Conservation (phyloP, 1,140 invertebrate genomes). For the Ridgeia piscesae region DNA sequence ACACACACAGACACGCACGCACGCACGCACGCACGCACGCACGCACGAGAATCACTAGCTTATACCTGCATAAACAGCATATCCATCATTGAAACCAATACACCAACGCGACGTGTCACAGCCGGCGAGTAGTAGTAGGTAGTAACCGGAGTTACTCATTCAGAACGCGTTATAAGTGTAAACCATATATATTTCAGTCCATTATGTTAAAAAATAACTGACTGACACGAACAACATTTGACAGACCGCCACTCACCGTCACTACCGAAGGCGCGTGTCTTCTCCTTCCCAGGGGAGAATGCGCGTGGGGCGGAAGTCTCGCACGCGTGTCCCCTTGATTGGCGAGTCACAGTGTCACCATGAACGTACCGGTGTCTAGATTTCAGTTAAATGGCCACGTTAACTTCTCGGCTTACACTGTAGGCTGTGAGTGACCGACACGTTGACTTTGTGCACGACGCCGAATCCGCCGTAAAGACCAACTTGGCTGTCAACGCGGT, state of each 20-base stretch:
- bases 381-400: neutral
- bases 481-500: neutral
- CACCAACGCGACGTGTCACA: neutral
- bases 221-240: neutral
- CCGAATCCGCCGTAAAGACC: neutral
- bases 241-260: neutral
- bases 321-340: neutral
- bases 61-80: neutral
- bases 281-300: neutral
- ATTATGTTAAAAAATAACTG: neutral
- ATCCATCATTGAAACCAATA: neutral
- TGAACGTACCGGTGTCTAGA: neutral
- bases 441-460: neutral
- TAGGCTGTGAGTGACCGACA: neutral
- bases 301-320: neutral
- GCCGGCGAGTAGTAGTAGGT: neutral
- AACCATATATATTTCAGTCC: neutral
- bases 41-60: neutral
- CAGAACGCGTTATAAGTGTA: neutral
- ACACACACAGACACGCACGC: neutral
- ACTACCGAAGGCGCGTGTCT: neutral
- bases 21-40: neutral
- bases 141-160: neutral
- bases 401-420: neutral
- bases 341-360: neutral